These are phyloP conservation scores for Pogonus chalceus DNA, from an alignment of 1,140 invertebrate species.

Conservation along the genomic window DNA sequence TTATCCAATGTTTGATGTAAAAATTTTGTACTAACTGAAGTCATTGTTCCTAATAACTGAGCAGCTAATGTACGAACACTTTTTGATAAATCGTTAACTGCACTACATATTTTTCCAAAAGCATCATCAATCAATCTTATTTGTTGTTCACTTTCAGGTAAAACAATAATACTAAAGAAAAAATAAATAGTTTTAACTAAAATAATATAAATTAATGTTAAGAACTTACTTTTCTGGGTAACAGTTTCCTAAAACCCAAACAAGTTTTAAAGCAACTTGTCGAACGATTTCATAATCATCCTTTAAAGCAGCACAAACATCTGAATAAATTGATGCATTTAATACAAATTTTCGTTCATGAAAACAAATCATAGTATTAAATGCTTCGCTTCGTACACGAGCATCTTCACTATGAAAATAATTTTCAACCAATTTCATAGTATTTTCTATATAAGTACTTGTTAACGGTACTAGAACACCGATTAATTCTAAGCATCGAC, in stretches of 20 bases:
- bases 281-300: constrained; percentile 94
- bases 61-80: constrained; percentile 72
- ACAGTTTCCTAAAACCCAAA: constrained; percentile 74
- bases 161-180: constrained; percentile 48
- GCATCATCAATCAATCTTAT: constrained; percentile 89
- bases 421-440: constrained; percentile 59
- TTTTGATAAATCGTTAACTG: constrained; percentile 87
- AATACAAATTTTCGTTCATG: constrained; percentile 72
- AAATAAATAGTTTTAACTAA: constrained; percentile 11
- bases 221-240: constrained; percentile 74
- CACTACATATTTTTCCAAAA: constrained; percentile 89
- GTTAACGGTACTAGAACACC: constrained; percentile 47
- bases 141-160: constrained; percentile 59
- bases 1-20: constrained; percentile 96
- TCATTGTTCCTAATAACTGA: constrained; percentile 74
- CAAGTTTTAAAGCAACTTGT: constrained; percentile 71
- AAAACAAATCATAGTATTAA: constrained; percentile 71
- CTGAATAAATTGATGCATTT: constrained; percentile 66
- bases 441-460: constrained; percentile 42
- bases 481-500: constrained; percentile 65
- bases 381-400: constrained; percentile 75
- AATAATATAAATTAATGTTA: constrained; percentile 9
- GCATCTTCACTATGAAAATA: constrained; percentile 85
- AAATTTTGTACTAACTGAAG: constrained; percentile 77
- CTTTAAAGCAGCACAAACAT: constrained; percentile 69